phyloP scores from a whole-genome alignment of 92 coral and sea anemone species.

The Zoanthus sansibaricus region DNA sequence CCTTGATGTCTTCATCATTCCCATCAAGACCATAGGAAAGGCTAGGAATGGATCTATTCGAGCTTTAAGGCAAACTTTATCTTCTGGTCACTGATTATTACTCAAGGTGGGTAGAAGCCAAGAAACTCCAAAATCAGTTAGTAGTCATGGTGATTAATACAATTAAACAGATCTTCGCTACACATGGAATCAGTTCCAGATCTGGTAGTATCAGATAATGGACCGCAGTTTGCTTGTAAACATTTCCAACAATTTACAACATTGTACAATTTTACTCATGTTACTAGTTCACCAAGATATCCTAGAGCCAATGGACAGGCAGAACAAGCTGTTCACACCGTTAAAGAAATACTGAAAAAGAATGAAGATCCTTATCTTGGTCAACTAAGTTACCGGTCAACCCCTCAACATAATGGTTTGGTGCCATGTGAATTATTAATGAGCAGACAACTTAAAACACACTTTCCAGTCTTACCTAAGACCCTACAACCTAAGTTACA shows the following conservation, averaged over 20 bases:
- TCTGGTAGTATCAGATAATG: too few relatives aligned
- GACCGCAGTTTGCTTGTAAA: too few relatives aligned
- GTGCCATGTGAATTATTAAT: constrained; percentile 53
- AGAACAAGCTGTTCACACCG: too few relatives aligned
- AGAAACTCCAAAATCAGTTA: constrained; percentile 23
- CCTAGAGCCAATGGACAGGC: too few relatives aligned
- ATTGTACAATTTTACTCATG: too few relatives aligned
- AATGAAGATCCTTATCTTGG: constrained; percentile 54
- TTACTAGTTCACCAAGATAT: too few relatives aligned
- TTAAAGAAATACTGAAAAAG: constrained; percentile 52
- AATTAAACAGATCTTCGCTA: constrained; percentile 58
- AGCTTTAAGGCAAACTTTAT: constrained; percentile 38
- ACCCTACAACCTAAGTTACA: constrained; percentile 7
- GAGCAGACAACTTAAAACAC: constrained; percentile 41
- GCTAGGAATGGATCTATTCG: constrained; percentile 44
- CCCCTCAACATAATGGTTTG: constrained; percentile 57
- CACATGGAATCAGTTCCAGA: constrained; percentile 62
- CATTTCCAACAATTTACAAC: too few relatives aligned
- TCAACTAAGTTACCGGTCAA: constrained; percentile 44
- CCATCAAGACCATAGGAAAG: constrained; percentile 66
- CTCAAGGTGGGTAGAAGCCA: constrained; percentile 67
- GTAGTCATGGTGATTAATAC: constrained; percentile 25
- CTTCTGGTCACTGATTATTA: constrained; percentile 50
- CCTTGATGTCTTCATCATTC: constrained; percentile 65
- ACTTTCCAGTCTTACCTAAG: constrained; percentile 48